Percentiles rank a stretch among this genome's conserved stretches.
These are phyloP conservation scores for Parnassius orleans DNA, from an alignment of 2,888 invertebrate species.

Conservation along the genomic window DNA sequence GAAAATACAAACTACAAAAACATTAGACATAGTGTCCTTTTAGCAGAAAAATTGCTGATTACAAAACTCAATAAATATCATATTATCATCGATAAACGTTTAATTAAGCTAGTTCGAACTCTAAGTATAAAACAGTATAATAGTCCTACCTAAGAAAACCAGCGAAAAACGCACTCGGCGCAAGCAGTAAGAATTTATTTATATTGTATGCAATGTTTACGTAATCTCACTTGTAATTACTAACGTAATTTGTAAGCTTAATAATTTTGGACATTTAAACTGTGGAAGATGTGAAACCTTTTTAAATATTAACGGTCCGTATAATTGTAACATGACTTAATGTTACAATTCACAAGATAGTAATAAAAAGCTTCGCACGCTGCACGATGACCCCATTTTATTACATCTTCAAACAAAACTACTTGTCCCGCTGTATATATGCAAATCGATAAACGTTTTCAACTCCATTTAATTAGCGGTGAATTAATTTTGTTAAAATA, in stretches of 20 bases:
- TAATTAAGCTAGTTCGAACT: too few species aligned
- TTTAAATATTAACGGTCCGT: constrained; percentile 22
- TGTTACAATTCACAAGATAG: constrained; percentile 14
- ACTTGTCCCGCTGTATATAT: constrained; percentile 53
- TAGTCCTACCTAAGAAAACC: too few species aligned
- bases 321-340: constrained; percentile 24
- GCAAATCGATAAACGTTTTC: constrained; percentile 53
- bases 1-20: too few species aligned
- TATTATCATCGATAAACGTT: too few species aligned
- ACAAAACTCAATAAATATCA: too few species aligned
- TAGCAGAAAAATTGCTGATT: too few species aligned
- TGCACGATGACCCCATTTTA: constrained; percentile 55
- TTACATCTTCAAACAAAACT: constrained; percentile 51
- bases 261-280: constrained; percentile 14
- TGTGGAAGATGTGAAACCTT: constrained; percentile 8
- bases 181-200: too few species aligned
- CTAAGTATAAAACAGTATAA: too few species aligned
- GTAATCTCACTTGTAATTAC: too few species aligned
- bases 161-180: too few species aligned
- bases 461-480: constrained; percentile 53
- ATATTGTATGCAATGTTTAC: too few species aligned
- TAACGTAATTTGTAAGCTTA: background rate
- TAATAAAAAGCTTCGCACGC: constrained; percentile 49
- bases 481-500: constrained; percentile 45
- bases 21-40: too few species aligned